Conservation (phyloP, 1,140 invertebrate genomes). For the Drosophila triauraria region DNA sequence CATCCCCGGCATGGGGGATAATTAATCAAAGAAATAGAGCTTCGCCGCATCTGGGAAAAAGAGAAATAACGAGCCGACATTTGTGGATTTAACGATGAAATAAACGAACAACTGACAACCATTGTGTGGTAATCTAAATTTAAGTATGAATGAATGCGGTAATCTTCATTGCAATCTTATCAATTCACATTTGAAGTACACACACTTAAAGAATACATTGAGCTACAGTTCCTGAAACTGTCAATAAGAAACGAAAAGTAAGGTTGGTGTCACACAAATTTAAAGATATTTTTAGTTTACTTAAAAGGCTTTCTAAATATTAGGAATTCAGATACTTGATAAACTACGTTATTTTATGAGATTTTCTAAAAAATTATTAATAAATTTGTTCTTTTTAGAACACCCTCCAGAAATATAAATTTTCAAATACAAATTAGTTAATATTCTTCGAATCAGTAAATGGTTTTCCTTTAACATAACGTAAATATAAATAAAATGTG, state of each 20-base stretch:
- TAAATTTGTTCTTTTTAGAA: too few species aligned
- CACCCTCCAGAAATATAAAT: too few species aligned
- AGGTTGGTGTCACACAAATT: neutral
- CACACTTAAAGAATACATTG: neutral
- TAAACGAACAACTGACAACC: constrained; percentile 43
- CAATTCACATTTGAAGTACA: constrained; percentile 4
- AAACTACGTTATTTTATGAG: neutral
- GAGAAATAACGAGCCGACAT: constrained; percentile 24
- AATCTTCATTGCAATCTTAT: constrained; percentile 17
- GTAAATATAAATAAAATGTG: neutral
- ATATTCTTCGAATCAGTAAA: too few species aligned
- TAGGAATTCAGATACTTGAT: neutral
- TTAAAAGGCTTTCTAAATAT: neutral
- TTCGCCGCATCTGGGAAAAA: constrained; percentile 19
- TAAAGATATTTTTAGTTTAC: too few species aligned
- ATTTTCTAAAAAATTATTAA: neutral
- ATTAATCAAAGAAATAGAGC: constrained; percentile 77
- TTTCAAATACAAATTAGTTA: too few species aligned
- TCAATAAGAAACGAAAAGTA: neutral
- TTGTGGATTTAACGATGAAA: constrained; percentile 20
- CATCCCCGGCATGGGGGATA: constrained; percentile 39
- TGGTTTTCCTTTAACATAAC: neutral
- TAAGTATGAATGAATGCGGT: neutral
- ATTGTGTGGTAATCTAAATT: constrained; percentile 39
- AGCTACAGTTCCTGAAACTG: neutral